phyloP scores from a whole-genome alignment of 2,113 vertebrate genomes.

The Neotoma lepida region DNA sequence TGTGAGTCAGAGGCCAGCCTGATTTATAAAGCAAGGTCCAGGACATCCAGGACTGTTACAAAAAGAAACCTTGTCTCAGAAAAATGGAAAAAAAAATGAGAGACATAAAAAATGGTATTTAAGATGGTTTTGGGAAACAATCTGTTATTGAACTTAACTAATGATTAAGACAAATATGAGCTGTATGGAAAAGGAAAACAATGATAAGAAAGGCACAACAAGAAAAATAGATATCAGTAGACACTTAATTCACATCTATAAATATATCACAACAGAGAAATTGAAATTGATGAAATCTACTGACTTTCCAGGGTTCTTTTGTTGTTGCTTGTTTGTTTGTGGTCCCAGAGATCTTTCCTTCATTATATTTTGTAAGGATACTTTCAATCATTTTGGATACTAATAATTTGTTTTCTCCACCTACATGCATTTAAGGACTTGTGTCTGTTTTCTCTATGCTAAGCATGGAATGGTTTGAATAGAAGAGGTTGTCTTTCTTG shows the following conservation, averaged over 20 bases:
- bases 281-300: background rate
- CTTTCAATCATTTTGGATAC: background rate
- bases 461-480: background rate
- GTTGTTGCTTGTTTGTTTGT: background rate
- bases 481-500: background rate
- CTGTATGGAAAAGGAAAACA: background rate
- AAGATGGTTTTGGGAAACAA: background rate
- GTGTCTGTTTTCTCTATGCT: background rate
- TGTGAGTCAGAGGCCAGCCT: background rate
- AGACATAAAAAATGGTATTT: background rate
- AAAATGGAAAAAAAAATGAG: background rate
- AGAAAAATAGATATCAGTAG: background rate
- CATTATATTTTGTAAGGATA: background rate
- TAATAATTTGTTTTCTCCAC: background rate
- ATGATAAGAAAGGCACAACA: background rate
- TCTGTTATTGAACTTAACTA: slow-evolving; percentile 16
- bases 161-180: background rate
- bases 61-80: background rate
- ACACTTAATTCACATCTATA: background rate
- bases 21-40: background rate
- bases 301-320: background rate
- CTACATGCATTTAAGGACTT: background rate
- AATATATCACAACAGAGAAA: background rate
- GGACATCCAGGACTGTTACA: background rate
- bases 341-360: background rate